These are phyloP conservation scores for Poeciliopsis turneri DNA, from an alignment of 2,797 vertebrate genomes.

Conservation along the genomic window DNA sequence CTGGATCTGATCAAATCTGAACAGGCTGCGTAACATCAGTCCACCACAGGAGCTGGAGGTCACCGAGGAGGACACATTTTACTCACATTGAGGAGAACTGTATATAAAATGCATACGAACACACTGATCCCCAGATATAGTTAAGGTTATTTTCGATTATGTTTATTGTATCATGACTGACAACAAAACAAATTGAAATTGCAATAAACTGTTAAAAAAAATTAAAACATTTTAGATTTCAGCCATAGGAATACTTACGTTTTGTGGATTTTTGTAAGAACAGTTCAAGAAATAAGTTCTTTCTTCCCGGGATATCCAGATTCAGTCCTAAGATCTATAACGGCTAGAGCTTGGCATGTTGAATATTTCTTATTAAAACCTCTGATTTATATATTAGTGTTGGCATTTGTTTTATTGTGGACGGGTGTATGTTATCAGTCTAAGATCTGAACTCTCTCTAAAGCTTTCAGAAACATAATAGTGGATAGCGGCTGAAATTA, in stretches of 20 bases:
- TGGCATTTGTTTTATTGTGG: not conserved
- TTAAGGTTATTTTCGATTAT: constrained; percentile 46
- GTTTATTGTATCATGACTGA: constrained; percentile 3
- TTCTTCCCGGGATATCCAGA: not conserved
- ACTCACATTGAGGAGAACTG: constrained; percentile 50
- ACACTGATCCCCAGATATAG: constrained; percentile 17
- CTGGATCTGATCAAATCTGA: constrained; percentile 92
- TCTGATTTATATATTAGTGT: not conserved
- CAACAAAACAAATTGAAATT: not conserved
- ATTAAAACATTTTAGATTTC: not conserved
- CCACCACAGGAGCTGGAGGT: constrained; percentile 4
- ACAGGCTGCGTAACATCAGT: constrained; percentile 57
- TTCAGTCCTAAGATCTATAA: not conserved
- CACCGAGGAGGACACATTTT: constrained; percentile 18
- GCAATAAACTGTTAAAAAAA: not conserved
- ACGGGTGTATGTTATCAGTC: not conserved
- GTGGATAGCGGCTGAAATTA: not conserved
- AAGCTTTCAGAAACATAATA: not conserved
- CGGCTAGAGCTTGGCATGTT: not conserved
- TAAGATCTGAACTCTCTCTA: not conserved
- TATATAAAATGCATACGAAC: constrained; percentile 28
- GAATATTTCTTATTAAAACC: not conserved
- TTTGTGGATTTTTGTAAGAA: not conserved
- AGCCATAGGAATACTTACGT: not conserved
- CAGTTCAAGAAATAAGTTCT: not conserved